Conservation (phyloP, 2,797 vertebrate genomes). For the Mallotus villosus region DNA sequence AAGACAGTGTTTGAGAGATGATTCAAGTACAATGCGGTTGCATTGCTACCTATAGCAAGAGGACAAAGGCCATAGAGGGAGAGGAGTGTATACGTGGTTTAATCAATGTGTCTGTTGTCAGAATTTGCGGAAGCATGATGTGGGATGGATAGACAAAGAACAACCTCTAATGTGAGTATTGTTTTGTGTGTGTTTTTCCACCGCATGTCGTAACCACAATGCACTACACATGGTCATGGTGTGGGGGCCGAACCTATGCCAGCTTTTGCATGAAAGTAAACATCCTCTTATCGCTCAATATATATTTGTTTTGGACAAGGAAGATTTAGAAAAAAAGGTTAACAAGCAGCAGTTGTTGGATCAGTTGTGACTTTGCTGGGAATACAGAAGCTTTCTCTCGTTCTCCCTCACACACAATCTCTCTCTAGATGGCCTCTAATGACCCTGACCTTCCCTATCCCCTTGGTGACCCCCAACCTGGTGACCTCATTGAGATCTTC, state of each 20-base stretch:
- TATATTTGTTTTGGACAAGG: background rate
- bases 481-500: constrained; percentile 94
- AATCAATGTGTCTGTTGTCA: constrained; percentile 38
- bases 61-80: background rate
- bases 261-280: constrained; percentile 9
- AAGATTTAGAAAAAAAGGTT: no score
- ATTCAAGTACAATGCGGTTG: background rate
- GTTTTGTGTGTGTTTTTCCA: background rate
- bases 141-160: constrained; percentile 78
- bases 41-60: background rate
- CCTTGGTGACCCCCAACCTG: constrained; percentile 79
- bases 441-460: constrained; percentile 68
- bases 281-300: background rate
- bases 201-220: background rate
- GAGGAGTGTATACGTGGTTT: background rate
- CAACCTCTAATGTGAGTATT: constrained; percentile 65
- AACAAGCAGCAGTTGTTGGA: no score
- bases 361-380: no score
- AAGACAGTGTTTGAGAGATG: background rate
- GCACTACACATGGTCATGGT: background rate
- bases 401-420: background rate
- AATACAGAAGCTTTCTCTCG: background rate
- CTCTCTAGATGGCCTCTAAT: constrained; percentile 81
- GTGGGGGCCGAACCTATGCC: background rate
- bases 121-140: constrained; percentile 77